phyloP scores from a whole-genome alignment of 1,140 invertebrate species.

The Asbolus verrucosus region DNA sequence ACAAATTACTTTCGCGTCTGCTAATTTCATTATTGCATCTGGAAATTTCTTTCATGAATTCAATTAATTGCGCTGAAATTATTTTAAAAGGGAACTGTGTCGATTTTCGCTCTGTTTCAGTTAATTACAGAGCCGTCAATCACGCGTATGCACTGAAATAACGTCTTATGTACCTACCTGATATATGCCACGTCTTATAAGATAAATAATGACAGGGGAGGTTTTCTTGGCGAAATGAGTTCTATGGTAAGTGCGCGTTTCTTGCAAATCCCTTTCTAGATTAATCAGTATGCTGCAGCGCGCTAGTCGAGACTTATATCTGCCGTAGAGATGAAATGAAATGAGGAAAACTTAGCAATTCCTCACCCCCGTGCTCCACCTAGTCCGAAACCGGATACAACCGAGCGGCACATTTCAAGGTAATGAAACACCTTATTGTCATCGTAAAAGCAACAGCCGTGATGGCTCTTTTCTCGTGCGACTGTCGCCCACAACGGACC shows the following conservation, averaged over 20 bases:
- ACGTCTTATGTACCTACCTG: conserved; percentile 15
- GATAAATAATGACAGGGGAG: conserved; percentile 44
- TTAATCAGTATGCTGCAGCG: conserved; percentile 62
- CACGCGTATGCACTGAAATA: conserved; percentile 12
- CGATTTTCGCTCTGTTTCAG: too few relatives aligned
- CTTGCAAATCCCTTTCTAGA: conserved; percentile 61
- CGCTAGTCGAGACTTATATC: conserved; percentile 60
- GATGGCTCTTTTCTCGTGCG: too few relatives aligned
- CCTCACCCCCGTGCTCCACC: conserved; percentile 55
- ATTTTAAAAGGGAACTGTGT: neutral
- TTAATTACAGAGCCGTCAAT: conserved; percentile 15
- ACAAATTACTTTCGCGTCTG: conserved; percentile 51
- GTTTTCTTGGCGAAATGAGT: conserved; percentile 52
- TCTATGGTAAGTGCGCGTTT: conserved; percentile 51
- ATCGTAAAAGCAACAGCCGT: too few relatives aligned
- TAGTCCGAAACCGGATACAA: conserved; percentile 44
- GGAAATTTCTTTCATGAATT: conserved; percentile 32
- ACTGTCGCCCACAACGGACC: too few relatives aligned
- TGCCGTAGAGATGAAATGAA: conserved; percentile 63
- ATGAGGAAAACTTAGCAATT: conserved; percentile 64
- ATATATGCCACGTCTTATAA: conserved; percentile 34
- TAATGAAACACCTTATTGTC: neutral
- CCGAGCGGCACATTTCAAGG: conserved; percentile 45
- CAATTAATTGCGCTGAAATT: conserved; percentile 34
- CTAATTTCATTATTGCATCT: conserved; percentile 47